These are phyloP conservation scores for Meriones psammophilus DNA, from an alignment of 2,797 vertebrate species.

Conservation along the genomic window DNA sequence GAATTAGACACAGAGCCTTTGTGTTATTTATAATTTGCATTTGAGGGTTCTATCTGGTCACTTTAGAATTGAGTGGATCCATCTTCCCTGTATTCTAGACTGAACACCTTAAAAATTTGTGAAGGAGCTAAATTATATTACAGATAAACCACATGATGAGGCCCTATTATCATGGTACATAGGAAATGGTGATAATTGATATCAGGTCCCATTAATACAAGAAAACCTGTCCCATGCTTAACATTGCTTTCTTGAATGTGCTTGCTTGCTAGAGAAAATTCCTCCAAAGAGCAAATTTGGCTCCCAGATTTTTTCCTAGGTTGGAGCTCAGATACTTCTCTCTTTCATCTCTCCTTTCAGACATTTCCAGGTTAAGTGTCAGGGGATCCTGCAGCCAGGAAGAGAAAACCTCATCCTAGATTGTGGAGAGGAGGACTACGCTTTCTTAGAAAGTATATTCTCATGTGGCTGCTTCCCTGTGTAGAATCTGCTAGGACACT, in stretches of 20 bases:
- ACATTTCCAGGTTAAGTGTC: neutral
- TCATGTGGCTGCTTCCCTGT: neutral
- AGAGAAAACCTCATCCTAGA: too few relatives aligned
- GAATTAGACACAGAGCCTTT: neutral
- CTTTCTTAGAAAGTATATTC: neutral
- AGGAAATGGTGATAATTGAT: neutral
- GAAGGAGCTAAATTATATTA: neutral
- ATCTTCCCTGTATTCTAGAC: neutral
- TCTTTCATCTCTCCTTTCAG: neutral
- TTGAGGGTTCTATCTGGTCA: constrained; percentile 65
- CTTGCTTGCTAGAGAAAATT: neutral
- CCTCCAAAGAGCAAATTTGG: neutral
- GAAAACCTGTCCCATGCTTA: neutral
- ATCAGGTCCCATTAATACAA: neutral
- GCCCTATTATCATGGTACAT: neutral
- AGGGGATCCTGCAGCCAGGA: neutral
- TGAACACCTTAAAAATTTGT: neutral
- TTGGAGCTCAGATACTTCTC: neutral
- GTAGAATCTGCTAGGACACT: neutral
- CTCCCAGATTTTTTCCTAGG: neutral
- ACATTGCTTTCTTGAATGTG: neutral
- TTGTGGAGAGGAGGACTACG: neutral
- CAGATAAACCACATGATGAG: fast-evolving
- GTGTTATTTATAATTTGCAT: constrained; percentile 68
- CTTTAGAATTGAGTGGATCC: neutral